phyloP scores from a whole-genome alignment of 2,888 invertebrate species.

The Choreutis nemorana region DNA sequence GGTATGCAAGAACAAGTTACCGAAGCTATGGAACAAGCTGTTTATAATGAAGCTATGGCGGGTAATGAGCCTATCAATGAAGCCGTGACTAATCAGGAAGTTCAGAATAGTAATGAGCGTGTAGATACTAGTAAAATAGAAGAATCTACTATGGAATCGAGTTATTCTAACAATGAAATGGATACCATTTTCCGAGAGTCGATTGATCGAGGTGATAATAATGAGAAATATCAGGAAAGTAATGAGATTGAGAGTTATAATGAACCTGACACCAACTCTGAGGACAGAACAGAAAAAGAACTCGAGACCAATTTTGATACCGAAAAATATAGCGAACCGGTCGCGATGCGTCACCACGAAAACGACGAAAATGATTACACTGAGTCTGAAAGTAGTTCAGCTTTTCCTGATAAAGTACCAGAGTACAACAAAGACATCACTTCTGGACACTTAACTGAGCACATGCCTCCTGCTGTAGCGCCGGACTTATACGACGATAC shows the following conservation, averaged over 20 bases:
- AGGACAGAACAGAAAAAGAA: no score
- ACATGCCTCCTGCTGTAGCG: no score
- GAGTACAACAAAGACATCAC: background rate
- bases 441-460: no score
- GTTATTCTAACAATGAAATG: background rate
- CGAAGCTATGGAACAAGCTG: background rate
- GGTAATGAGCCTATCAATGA: background rate
- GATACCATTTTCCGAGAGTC: no score
- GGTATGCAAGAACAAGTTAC: background rate
- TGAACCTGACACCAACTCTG: no score
- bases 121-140: background rate
- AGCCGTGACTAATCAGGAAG: background rate
- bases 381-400: background rate
- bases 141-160: background rate
- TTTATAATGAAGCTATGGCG: background rate
- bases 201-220: no score
- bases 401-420: background rate
- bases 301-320: no score
- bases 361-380: background rate
- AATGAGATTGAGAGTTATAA: no score
- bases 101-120: background rate
- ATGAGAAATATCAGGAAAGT: no score
- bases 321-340: background rate
- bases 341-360: background rate
- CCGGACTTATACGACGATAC: conserved; percentile 33